A percentile compares a stretch with the other conserved stretches of the same genome.
phyloP scores from a whole-genome alignment of 2,113 vertebrate species.

The Sapayoa aenigma region DNA sequence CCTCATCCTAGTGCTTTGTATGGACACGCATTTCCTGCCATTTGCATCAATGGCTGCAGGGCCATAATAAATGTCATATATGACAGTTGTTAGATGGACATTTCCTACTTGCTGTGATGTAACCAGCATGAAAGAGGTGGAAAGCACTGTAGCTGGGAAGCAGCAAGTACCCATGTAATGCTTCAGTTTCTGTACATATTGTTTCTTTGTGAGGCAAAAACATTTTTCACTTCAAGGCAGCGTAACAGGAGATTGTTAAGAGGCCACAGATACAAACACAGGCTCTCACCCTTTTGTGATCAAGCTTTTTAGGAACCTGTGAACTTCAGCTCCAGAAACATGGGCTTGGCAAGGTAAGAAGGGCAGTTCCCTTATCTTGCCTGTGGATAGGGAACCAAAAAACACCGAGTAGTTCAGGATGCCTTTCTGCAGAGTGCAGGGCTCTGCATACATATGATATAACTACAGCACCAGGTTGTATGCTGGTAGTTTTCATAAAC shows the following conservation, averaged over 20 bases:
- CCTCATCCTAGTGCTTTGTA: neutral
- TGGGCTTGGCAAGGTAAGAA: neutral
- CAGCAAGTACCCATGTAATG: neutral
- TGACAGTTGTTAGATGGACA: neutral
- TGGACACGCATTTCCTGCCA: neutral
- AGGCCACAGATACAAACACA: neutral
- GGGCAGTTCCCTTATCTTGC: neutral
- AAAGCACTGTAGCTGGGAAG: neutral
- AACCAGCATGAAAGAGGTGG: neutral
- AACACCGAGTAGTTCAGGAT: neutral
- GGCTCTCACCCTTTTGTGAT: neutral
- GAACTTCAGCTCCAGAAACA: slow-evolving; percentile 16
- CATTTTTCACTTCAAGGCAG: neutral
- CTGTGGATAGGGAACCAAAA: neutral
- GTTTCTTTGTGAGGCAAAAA: neutral
- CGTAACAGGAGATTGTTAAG: neutral
- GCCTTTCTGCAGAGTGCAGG: neutral
- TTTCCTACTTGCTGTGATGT: neutral
- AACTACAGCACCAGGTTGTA: neutral
- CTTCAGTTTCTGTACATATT: neutral
- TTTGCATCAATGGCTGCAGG: slow-evolving; percentile 13
- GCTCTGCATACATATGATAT: neutral
- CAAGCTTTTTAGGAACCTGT: neutral
- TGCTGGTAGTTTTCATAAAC: neutral
- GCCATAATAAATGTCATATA: neutral